Conservation (phyloP, 2,888 invertebrate genomes). For the Phasia obesa region DNA sequence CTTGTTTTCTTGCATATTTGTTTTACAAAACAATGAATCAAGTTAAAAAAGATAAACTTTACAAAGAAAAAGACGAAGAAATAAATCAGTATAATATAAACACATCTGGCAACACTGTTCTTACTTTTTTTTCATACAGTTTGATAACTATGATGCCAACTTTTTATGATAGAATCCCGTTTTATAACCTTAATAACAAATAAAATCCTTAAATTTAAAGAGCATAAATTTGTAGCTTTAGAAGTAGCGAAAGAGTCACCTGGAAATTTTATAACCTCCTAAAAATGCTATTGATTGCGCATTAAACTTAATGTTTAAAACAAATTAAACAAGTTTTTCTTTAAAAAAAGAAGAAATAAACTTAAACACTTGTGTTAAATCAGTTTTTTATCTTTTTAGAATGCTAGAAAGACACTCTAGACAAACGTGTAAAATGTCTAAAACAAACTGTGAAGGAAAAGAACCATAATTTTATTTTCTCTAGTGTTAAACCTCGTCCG, state of each 20-base stretch:
- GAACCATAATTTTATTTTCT: constrained; percentile 19
- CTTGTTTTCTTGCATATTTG: no score
- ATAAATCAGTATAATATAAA: no score
- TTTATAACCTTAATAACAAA: no score
- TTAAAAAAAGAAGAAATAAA: constrained; percentile 10
- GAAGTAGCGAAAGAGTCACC: neutral
- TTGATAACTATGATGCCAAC: no score
- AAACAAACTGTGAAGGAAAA: constrained; percentile 12
- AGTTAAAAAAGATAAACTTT: no score
- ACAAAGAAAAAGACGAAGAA: no score
- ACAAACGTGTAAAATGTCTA: constrained; percentile 29
- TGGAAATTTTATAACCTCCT: neutral
- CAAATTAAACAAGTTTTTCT: constrained; percentile 18
- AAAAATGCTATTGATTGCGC: constrained; percentile 9
- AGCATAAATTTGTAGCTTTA: neutral
- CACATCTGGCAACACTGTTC: no score
- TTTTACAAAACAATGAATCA: no score
- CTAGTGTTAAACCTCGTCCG: neutral
- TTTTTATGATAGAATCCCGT: no score
- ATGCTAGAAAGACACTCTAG: constrained; percentile 26
- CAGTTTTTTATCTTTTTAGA: constrained; percentile 23
- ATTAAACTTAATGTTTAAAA: constrained; percentile 18
- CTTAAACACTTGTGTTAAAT: constrained; percentile 1
- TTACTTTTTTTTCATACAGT: no score
- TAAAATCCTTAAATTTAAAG: neutral